Base-by-base conservation (phyloP, 2,888 invertebrate species). In the Zhuqinia jingwanae region DNA sequence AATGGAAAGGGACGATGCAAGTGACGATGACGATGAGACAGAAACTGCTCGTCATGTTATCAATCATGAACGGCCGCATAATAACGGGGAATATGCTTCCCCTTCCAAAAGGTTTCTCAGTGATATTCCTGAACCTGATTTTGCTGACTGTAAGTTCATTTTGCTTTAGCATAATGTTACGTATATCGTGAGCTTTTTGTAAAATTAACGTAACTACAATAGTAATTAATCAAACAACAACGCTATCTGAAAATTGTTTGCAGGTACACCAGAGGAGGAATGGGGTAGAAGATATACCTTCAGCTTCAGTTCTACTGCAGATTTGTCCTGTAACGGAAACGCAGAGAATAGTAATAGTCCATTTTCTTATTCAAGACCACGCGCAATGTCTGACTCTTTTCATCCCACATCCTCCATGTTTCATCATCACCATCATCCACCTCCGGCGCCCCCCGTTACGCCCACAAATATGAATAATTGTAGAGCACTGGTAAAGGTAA, bases 401-500 rank as follows among this genome's bases (percentile, higher is more conserved):
- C 85, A 85, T 60, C 85, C 84, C 0, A 85, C 85, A 17, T 27
- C 68, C 0, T 60, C 10, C 42, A 36, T 73, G 47, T 78, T 78
- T 56, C 76, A 63, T 56, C 63, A 25, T n/a, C 75, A 81, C 22
- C 58, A 53, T n/a, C 85, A 86, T 68, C 89, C 89, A 22, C 89
- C 89, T 20, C 88, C 89, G 10, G 89, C 89, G 11, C 90, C 90
- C 10, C 89, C 89, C 15, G 88, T 87, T 8, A 89, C 90, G 5
- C 89, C 89, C 11, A 90, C 89, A 20, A 89, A 87, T 58, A 85
- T 87, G 60, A 90, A 88, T 53, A 85, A 87, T 45, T 90, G 90
- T 78, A 88, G 89, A 87, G 90, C 90, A 20, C 83, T 90, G 77
- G 89, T 90, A 81, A 90, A 90, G 88, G 90, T 90, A 87, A 84